Evolutionary conservation across 2,797 vertebrate species (phyloP).

Genomic region (Argya squamiceps): DNA sequence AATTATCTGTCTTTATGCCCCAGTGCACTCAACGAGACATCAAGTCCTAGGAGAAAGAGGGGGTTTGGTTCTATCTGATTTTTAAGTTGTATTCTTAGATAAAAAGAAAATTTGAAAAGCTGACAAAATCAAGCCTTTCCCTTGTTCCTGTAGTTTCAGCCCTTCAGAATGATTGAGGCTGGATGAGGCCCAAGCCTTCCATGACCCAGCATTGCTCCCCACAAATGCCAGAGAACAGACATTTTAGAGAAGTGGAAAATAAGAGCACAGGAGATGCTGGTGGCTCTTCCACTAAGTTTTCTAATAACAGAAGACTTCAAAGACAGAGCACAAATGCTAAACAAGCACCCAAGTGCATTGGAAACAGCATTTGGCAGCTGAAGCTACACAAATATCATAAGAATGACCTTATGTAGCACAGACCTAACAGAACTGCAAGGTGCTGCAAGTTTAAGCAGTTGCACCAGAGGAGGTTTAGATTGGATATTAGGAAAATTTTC

Average conservation of each 20-base stretch:
- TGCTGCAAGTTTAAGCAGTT: not conserved
- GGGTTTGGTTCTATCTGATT: not conserved
- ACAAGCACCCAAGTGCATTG: not conserved
- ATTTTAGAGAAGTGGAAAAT: accelerated
- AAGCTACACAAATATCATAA: not conserved
- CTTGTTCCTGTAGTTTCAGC: not conserved
- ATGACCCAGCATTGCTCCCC: accelerated
- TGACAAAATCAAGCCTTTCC: not conserved
- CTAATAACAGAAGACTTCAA: not conserved
- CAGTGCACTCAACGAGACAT: not conserved
- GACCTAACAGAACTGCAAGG: not conserved
- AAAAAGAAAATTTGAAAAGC: not conserved
- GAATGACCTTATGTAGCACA: not conserved
- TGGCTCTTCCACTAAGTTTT: not conserved
- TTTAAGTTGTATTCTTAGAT: not conserved
- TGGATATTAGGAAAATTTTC: not conserved
- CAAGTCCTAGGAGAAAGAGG: not conserved
- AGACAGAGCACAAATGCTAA: not conserved
- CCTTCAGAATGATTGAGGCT: not conserved
- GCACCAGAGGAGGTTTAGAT: not conserved
- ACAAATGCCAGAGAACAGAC: accelerated
- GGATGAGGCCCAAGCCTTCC: not conserved
- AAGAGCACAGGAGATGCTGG: not conserved
- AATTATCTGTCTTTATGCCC: not conserved
- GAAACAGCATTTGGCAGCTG: not conserved